These are phyloP conservation scores for Allygus modestus DNA, from an alignment of 2,888 invertebrate species.

Conservation along the genomic window DNA sequence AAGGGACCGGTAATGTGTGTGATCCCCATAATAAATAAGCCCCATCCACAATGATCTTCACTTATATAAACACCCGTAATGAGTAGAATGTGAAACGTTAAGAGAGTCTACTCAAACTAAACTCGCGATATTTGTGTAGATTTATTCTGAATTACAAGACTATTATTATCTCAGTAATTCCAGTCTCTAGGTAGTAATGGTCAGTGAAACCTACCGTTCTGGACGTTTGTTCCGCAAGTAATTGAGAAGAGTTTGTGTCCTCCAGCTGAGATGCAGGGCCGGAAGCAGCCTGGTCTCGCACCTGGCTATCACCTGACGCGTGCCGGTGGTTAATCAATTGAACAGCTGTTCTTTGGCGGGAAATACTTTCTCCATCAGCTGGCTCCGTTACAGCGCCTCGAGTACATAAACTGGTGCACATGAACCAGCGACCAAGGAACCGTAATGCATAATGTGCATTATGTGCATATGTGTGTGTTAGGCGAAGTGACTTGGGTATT, in stretches of 20 bases:
- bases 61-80: no score
- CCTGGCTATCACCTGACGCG: slow-evolving; percentile 46
- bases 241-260: not conserved
- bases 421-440: no score
- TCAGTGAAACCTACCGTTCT: no score
- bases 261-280: slow-evolving; percentile 8
- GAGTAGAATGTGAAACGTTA: no score
- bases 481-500: no score
- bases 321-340: not conserved
- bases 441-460: no score
- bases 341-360: slow-evolving; percentile 54
- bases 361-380: slow-evolving; percentile 41
- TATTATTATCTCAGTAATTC: not conserved
- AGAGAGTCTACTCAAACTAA: no score
- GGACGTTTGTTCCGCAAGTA: not conserved
- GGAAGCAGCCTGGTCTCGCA: slow-evolving; percentile 30
- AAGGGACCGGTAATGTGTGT: no score
- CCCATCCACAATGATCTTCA: no score
- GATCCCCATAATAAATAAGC: no score
- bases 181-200: not conserved
- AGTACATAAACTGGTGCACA: not conserved
- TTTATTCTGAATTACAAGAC: not conserved
- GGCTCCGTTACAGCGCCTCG: not conserved
- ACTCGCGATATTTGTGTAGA: no score
- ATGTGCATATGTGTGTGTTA: no score